A percentile compares a stretch with the other conserved stretches of the same genome.
Conservation (phyloP, 2,113 vertebrate genomes). For the Colinus virginianus region DNA sequence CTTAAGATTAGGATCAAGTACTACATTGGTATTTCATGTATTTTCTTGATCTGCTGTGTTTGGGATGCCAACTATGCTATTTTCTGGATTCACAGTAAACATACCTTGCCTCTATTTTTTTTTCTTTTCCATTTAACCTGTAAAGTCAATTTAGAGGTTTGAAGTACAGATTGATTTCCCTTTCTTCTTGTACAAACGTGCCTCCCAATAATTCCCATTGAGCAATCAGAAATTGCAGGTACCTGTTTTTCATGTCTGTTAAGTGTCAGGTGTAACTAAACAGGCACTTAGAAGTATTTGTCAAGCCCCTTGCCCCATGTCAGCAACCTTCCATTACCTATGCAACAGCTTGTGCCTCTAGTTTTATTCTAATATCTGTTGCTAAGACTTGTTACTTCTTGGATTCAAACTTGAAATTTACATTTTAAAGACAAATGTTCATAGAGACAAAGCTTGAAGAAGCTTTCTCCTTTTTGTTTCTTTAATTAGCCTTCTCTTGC, state of each 20-base stretch:
- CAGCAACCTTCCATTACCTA: neutral
- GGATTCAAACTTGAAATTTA: neutral
- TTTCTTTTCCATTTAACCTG: neutral
- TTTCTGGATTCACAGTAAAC: neutral
- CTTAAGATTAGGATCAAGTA: neutral
- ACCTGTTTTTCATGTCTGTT: constrained; percentile 29
- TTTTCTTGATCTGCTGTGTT: neutral
- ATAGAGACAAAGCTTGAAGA: neutral
- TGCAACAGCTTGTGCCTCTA: neutral
- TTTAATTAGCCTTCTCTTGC: neutral
- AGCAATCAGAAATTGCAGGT: neutral
- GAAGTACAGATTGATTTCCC: neutral
- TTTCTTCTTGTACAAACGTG: neutral
- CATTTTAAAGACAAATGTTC: neutral
- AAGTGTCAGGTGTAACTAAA: neutral
- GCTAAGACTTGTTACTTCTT: neutral
- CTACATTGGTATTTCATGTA: neutral
- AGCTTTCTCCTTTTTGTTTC: neutral
- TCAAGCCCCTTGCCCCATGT: neutral
- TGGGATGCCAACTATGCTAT: neutral
- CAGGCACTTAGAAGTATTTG: neutral
- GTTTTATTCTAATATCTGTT: neutral
- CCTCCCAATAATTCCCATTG: neutral
- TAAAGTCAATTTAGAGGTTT: neutral
- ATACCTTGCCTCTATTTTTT: neutral